phyloP scores from a whole-genome alignment of 2,888 invertebrate species.

The Pachliopta kotzebuea region DNA sequence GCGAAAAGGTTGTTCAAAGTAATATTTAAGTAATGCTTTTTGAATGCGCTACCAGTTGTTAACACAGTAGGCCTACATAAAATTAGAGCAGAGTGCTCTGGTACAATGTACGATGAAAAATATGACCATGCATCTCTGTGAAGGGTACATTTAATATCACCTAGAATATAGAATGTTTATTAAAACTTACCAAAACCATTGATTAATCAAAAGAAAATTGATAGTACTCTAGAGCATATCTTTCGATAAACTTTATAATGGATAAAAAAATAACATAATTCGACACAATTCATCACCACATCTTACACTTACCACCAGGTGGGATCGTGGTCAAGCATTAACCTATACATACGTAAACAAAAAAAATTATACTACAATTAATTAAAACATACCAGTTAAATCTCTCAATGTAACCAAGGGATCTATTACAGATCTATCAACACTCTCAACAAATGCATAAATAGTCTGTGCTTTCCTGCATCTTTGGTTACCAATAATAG shows the following conservation, averaged over 20 bases:
- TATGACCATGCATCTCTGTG: slow-evolving; percentile 73
- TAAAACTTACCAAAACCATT: not conserved
- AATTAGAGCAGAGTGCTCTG: slow-evolving; percentile 64
- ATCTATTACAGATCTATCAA: slow-evolving; percentile 68
- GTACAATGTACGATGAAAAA: slow-evolving; percentile 64
- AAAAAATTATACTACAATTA: not conserved
- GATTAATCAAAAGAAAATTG: too few species aligned
- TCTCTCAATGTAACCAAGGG: slow-evolving; percentile 66
- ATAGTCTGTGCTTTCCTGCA: slow-evolving; percentile 63
- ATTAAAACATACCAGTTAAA: slow-evolving; percentile 50
- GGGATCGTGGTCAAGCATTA: too few species aligned
- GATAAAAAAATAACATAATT: too few species aligned
- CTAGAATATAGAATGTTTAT: slow-evolving; percentile 41
- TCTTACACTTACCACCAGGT: too few species aligned
- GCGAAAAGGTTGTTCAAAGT: slow-evolving; percentile 67
- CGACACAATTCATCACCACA: too few species aligned
- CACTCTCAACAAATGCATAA: slow-evolving; percentile 63
- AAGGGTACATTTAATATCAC: slow-evolving; percentile 68
- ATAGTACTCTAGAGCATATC: too few species aligned
- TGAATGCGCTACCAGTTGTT: slow-evolving; percentile 67
- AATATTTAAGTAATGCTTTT: slow-evolving; percentile 72
- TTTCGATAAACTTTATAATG: too few species aligned
- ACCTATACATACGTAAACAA: not conserved
- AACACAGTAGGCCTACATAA: slow-evolving; percentile 68
- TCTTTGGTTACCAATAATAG: slow-evolving; percentile 54